Evolutionary conservation across 2,888 invertebrate species (phyloP), one percentile per base, ranked within the genome.

Genomic region (Drosophila kanekoi): DNA sequence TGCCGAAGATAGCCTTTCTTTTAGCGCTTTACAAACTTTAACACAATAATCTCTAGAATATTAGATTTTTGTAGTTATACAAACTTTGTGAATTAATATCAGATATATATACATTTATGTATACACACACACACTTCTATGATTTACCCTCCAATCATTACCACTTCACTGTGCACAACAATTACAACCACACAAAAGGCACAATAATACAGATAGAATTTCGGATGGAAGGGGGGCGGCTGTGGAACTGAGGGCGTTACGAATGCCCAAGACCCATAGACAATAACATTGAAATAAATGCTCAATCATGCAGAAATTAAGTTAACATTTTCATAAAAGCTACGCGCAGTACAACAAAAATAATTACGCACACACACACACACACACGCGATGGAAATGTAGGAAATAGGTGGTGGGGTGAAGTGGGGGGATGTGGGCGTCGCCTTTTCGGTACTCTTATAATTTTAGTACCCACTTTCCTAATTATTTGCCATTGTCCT

Each of bases 271-370:
- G 62, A 65, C 69, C 62, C 45, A 75, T 59, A 76, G 66, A 71
- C 77, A 71, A 61, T 66, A 85, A 79, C 77, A 84, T 76, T 84
- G 81, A 81, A 83, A 81, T 72, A 81, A 84, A 84, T 84, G 87
- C 76, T 71, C 76, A 84, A 84, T 86, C 81, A 76, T 68, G 81
- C 81, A 65, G 79, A 80, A 86, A 87, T 76, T 76, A 81, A 86
- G 81, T 78, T 83, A 80, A 72, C 80, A 82, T 82, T 79, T 77
- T 66, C 68, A 77, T 72, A 73, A 81, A 61, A 72, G 60, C 65
- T 53, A 2, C 5, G 28, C 28, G 63, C 61, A 66, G 33, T 37
- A 64, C 45, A 75, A 78, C 63, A 72, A 68, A 53, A 72, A 77
- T 66, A 74, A 74, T 74, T 74, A 74, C 73, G 54, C 74, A 54